Evolutionary conservation across 2,888 invertebrate genomes (phyloP), one percentile per base, ranked within the genome.

Genomic region (Lamellibrachia satsuma): DNA sequence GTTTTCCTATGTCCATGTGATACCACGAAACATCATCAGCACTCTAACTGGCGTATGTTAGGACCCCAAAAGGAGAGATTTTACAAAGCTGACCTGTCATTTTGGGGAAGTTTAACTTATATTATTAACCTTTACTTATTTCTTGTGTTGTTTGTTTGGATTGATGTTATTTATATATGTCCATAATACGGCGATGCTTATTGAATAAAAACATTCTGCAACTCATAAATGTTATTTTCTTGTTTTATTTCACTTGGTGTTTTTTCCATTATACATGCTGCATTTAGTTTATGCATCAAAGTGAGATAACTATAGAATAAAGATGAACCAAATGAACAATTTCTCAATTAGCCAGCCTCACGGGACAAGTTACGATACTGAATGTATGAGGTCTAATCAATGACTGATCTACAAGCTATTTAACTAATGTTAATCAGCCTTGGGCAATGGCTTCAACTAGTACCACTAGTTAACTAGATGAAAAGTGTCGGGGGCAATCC

Each of bases 181-280:
- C 75, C 75, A 75, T 22, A 22, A 75, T 75, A 75, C n/a, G 75
- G 75, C 75, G n/a, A 75, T 75, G 75, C 22, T 75, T 75, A 75
- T 75, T 75, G 75, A 75, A 75, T 75, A 75, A 75, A 75, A 75
- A 75, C 75, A 75, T 75, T 75, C 15, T 75, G 75, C 75, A 75
- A 75, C 75, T 75, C 75, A 75, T 75, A 75, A 11, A 75, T 15
- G 75, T 75, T 75, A 75, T 75, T 11, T 75, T 2, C n/a, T 4
- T 57, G 15, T 0, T 22, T 75, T 75, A 4, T 6, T 22, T 22
- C 15, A 6, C 6, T n/a, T 22, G 15, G 22, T 60, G 55, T 55
- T 55, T 7, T 55, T 55, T 55, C 9, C n/a, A n/a, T 91, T 91
- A 91, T n/a, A 51, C 22, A 6, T 52, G 91, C 3, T 55, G 55